Evolutionary conservation across 2,888 invertebrate genomes (phyloP).

Genomic region (Acrobeloides nanus): DNA sequence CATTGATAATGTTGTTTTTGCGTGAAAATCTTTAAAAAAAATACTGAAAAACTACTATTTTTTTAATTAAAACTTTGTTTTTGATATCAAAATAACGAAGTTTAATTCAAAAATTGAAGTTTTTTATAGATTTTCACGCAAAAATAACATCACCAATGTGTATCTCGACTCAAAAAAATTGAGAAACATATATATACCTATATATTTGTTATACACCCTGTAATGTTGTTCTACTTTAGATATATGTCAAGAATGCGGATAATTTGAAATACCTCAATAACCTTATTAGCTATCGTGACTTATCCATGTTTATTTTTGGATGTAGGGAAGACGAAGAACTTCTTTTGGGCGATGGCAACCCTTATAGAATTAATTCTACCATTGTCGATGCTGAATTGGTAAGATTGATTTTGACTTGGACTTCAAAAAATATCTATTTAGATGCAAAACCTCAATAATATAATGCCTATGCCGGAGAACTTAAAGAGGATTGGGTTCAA

Average conservation of each 20-base stretch:
- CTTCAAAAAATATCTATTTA: neutral
- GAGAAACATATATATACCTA: constrained; percentile 5
- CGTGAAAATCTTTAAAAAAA: too few species aligned
- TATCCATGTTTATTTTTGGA: constrained; percentile 38
- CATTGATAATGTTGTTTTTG: too few species aligned
- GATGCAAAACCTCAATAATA: constrained; percentile 2
- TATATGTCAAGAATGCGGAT: constrained; percentile 14
- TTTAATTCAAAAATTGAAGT: neutral
- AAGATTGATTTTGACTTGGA: too few species aligned
- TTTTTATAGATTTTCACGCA: too few species aligned
- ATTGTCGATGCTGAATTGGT: constrained; percentile 19
- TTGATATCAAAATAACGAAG: constrained; percentile 2
- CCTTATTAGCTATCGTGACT: constrained; percentile 29
- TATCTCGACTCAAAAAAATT: neutral
- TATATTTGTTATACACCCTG: neutral
- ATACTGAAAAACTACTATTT: too few species aligned
- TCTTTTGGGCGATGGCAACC: constrained; percentile 11
- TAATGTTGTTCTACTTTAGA: constrained; percentile 11
- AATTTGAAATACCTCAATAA: constrained; percentile 27
- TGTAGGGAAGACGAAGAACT: constrained; percentile 32
- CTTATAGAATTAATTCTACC: constrained; percentile 27
- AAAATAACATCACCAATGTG: too few species aligned
- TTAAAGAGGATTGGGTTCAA: constrained; percentile 28
- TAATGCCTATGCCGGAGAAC: constrained; percentile 7
- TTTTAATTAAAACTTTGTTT: too few species aligned